Conservation (phyloP, 2,113 vertebrate species). For the Myodes glareolus region DNA sequence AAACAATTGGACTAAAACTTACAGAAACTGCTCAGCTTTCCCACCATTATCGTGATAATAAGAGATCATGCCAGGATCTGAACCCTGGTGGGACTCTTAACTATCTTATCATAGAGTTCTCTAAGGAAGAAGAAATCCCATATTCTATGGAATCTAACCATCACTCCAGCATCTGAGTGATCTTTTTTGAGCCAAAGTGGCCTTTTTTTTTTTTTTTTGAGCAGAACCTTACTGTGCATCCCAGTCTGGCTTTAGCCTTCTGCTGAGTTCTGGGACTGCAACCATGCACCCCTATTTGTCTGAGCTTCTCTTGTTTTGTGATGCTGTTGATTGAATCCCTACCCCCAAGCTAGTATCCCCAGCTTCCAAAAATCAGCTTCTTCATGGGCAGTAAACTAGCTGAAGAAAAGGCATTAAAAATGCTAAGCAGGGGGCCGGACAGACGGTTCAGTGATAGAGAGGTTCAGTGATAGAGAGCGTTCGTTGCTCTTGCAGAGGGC, state of each 20-base stretch:
- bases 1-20: neutral
- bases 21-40: neutral
- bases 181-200: neutral
- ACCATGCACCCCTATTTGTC: neutral
- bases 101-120: neutral
- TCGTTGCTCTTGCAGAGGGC: neutral
- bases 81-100: neutral
- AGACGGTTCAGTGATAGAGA: neutral
- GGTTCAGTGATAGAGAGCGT: neutral
- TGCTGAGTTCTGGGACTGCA: neutral
- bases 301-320: neutral
- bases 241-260: neutral
- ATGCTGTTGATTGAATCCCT: neutral
- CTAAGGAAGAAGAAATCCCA: neutral
- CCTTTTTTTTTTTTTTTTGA: neutral
- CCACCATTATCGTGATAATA: neutral
- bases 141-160: neutral
- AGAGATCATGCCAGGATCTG: neutral
- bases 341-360: neutral
- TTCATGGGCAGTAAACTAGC: constrained; percentile 15
- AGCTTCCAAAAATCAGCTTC: neutral
- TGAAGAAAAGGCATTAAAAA: constrained; percentile 26
- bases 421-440: neutral
- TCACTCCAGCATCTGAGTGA: neutral
- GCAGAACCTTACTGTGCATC: neutral